Conservation (phyloP, 2,888 invertebrate genomes). For the Morpho achilles region DNA sequence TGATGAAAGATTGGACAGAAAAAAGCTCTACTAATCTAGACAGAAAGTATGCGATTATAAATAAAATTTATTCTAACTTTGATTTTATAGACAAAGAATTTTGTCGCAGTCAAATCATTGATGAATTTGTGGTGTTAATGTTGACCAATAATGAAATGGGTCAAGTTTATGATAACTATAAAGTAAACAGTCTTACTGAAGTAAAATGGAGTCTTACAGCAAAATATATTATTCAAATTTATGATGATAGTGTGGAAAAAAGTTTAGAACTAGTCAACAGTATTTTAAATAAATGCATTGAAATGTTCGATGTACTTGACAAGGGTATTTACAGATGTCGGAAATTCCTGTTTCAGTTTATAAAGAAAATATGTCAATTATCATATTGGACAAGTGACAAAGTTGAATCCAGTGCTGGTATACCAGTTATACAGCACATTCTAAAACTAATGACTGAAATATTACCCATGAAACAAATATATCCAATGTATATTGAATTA, state of each 20-base stretch:
- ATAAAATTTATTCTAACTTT: conserved; percentile 32
- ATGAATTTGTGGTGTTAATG: conserved; percentile 35
- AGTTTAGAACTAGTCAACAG: conserved; percentile 8
- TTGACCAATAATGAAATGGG: conserved; percentile 29
- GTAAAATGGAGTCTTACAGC: conserved; percentile 36
- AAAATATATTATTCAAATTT: conserved; percentile 22
- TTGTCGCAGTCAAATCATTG: conserved; percentile 33
- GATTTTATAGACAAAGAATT: conserved; percentile 34
- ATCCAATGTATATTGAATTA: conserved; percentile 13
- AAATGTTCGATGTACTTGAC: conserved; percentile 4
- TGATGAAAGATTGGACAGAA: conserved; percentile 37
- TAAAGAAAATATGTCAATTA: conserved; percentile 6
- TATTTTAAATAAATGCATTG: conserved; percentile 10
- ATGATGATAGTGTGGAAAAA: conserved; percentile 12
- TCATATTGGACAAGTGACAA: conserved; percentile 1
- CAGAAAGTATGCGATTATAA: conserved; percentile 32
- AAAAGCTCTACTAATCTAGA: conserved; percentile 32
- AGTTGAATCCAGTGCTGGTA: neutral
- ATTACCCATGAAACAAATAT: conserved; percentile 10
- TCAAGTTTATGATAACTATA: conserved; percentile 12
- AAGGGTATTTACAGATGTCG: conserved; percentile 2
- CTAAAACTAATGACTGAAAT: conserved; percentile 1
- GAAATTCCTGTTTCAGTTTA: conserved; percentile 8
- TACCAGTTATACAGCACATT: conserved; percentile 14
- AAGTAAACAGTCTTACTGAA: conserved; percentile 24